Evolutionary conservation across 2,113 vertebrate genomes (phyloP).

Genomic region (Oophaga pumilio): DNA sequence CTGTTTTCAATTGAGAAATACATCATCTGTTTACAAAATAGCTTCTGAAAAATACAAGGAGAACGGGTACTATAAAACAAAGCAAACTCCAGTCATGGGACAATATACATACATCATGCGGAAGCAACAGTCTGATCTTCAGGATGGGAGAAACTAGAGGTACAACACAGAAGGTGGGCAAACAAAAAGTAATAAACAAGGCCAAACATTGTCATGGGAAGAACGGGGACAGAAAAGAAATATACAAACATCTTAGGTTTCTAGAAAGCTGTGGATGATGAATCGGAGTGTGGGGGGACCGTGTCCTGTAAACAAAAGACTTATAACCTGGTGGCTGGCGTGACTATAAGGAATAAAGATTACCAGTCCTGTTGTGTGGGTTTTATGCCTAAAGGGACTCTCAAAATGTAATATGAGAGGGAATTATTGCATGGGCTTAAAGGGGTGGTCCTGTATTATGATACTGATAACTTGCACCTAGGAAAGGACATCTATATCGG

Average conservation of each 20-base stretch:
- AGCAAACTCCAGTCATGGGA: slow-evolving; percentile 86
- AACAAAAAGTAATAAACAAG: slow-evolving; percentile 62
- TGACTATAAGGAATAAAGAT: slow-evolving; percentile 78
- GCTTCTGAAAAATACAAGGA: slow-evolving; percentile 89
- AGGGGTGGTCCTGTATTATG: not conserved
- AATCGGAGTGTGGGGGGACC: slow-evolving; percentile 55
- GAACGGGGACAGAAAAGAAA: not conserved
- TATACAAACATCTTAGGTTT: slow-evolving; percentile 4
- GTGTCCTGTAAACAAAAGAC: slow-evolving; percentile 79
- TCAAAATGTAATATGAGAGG: not conserved
- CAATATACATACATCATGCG: slow-evolving; percentile 85
- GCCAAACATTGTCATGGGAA: slow-evolving; percentile 62
- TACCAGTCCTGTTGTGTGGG: slow-evolving; percentile 68
- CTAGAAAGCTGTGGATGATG: slow-evolving; percentile 52
- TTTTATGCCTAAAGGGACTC: slow-evolving; percentile 59
- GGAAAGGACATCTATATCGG: not conserved
- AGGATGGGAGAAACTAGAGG: slow-evolving; percentile 80
- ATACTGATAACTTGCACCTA: too few species aligned
- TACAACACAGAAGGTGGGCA: slow-evolving; percentile 73
- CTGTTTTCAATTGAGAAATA: slow-evolving; percentile 87
- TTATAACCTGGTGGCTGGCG: slow-evolving; percentile 78
- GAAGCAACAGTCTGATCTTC: slow-evolving; percentile 86
- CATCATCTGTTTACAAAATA: slow-evolving; percentile 90
- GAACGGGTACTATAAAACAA: slow-evolving; percentile 88
- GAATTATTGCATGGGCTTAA: slow-evolving; percentile 64